These are phyloP conservation scores for Hemibagrus wyckioides DNA, from an alignment of 2,113 vertebrate genomes.

Conservation along the genomic window DNA sequence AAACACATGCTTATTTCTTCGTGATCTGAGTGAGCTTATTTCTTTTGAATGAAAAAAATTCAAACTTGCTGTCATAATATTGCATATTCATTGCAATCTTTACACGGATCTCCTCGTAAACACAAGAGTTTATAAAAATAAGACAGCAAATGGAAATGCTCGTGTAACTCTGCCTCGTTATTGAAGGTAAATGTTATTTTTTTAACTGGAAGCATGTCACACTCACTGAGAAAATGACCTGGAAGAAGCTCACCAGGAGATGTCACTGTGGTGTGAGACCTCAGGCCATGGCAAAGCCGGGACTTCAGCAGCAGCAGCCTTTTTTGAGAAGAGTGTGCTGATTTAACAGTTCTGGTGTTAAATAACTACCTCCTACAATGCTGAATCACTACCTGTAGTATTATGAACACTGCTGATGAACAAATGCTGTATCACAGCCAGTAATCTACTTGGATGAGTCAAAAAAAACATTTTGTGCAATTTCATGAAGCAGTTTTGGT, in stretches of 20 bases:
- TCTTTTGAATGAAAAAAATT: neutral
- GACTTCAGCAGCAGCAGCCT: neutral
- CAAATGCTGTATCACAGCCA: neutral
- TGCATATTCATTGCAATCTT: neutral
- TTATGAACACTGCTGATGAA: neutral
- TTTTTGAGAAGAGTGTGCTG: neutral
- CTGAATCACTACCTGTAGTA: neutral
- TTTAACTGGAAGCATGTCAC: neutral
- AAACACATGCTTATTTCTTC: neutral
- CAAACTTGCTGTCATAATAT: neutral
- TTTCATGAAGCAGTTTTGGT: neutral
- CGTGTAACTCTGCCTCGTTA: neutral
- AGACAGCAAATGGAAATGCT: neutral
- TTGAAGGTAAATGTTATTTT: neutral
- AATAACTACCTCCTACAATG: neutral
- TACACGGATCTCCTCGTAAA: neutral
- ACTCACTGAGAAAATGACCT: neutral
- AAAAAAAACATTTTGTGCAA: neutral
- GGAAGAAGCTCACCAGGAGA: conserved; percentile 43
- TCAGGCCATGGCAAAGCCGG: neutral
- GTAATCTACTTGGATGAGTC: neutral
- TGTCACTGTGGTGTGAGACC: conserved; percentile 54
- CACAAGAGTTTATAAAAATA: neutral
- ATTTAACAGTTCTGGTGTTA: neutral
- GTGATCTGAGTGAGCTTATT: neutral